These are phyloP conservation scores for Arion vulgaris DNA, from an alignment of 1,140 invertebrate species.

Conservation along the genomic window DNA sequence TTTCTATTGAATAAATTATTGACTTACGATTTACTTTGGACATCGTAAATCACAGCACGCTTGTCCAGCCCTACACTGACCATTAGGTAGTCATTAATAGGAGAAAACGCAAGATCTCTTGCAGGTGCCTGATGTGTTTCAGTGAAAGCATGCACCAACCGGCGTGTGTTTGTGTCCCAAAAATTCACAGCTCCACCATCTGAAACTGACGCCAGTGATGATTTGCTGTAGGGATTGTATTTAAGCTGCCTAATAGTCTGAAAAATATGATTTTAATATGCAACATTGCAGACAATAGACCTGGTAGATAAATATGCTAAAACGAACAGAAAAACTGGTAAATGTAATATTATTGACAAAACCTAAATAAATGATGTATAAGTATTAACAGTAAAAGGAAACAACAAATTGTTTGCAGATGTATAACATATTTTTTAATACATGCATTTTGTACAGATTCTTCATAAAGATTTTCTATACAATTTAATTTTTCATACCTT, in stretches of 20 bases:
- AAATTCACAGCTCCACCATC: conserved; percentile 70
- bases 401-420: too few species aligned
- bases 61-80: conserved; percentile 73
- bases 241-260: conserved; percentile 68
- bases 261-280: not conserved
- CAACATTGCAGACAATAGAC: too few species aligned
- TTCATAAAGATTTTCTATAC: too few species aligned
- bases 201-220: conserved; percentile 68
- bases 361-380: too few species aligned
- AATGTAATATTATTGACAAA: too few species aligned
- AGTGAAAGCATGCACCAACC: conserved; percentile 63
- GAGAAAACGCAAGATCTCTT: conserved; percentile 71
- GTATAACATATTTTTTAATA: too few species aligned
- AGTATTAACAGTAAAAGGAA: too few species aligned
- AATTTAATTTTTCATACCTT: too few species aligned
- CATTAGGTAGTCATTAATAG: conserved; percentile 71
- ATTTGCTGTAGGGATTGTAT: conserved; percentile 67
- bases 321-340: too few species aligned
- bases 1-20: too few species aligned
- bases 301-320: too few species aligned
- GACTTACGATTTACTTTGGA: conserved; percentile 70
- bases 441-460: too few species aligned
- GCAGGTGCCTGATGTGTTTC: conserved; percentile 67
- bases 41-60: conserved; percentile 70
- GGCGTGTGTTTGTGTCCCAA: conserved; percentile 69